Evolutionary conservation across 1,140 invertebrate genomes (phyloP).

Genomic region (Parapsyche elsis): DNA sequence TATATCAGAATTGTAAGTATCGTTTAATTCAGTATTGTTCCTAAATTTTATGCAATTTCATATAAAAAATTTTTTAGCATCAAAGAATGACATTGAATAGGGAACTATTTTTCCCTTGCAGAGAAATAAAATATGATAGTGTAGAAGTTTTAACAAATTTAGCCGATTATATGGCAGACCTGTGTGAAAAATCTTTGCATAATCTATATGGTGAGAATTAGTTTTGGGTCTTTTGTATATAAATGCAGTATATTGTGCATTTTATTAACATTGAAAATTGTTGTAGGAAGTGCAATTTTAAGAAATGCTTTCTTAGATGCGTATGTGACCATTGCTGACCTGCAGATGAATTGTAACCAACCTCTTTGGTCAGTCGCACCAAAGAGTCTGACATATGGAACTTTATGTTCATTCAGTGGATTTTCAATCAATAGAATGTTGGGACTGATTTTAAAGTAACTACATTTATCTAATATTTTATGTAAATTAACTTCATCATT

Average conservation of each 20-base stretch:
- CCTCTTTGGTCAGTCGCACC: slow-evolving; percentile 50
- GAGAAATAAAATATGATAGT: slow-evolving; percentile 54
- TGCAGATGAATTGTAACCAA: slow-evolving; percentile 36
- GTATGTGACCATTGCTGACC: slow-evolving; percentile 39
- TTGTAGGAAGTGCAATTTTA: slow-evolving; percentile 47
- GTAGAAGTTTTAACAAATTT: slow-evolving; percentile 55
- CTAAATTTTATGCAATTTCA: too few relatives aligned
- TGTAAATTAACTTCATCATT: not conserved
- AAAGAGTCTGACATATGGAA: slow-evolving; percentile 43
- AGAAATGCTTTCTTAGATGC: slow-evolving; percentile 45
- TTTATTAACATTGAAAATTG: not conserved
- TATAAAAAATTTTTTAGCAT: slow-evolving; percentile 59
- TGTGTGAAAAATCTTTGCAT: slow-evolving; percentile 59
- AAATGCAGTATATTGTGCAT: slow-evolving; percentile 39
- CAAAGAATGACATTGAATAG: slow-evolving; percentile 56
- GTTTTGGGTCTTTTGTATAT: slow-evolving; percentile 34
- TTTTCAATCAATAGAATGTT: slow-evolving; percentile 49
- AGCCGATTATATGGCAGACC: slow-evolving; percentile 57
- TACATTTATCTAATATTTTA: not conserved
- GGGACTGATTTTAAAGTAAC: slow-evolving; percentile 49
- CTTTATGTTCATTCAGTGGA: slow-evolving; percentile 45
- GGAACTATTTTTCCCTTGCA: slow-evolving; percentile 58
- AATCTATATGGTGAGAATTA: slow-evolving; percentile 49
- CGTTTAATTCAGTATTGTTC: too few relatives aligned
- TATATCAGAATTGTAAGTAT: slow-evolving; percentile 63